phyloP scores from a whole-genome alignment of 2,888 invertebrate genomes.

The Helleia helle region DNA sequence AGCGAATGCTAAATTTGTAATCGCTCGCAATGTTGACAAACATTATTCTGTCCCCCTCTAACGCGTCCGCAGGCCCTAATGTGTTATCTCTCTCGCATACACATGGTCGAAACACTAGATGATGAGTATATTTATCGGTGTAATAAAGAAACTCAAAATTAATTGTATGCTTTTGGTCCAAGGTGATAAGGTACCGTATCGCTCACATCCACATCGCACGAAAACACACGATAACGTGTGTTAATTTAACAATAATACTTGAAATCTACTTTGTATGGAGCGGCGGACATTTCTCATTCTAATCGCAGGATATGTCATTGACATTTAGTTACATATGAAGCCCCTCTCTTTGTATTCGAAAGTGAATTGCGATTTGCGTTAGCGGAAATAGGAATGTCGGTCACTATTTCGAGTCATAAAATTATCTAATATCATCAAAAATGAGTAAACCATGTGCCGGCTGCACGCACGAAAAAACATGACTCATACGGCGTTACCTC shows the following conservation, averaged over 20 bases:
- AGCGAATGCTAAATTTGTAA: constrained; percentile 42
- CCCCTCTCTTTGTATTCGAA: too few species aligned
- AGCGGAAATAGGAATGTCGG: too few species aligned
- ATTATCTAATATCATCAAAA: too few species aligned
- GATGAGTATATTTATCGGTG: not conserved
- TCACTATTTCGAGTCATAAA: too few species aligned
- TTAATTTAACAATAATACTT: not conserved
- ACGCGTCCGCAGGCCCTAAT: constrained; percentile 11
- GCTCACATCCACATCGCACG: not conserved
- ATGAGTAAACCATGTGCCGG: too few species aligned
- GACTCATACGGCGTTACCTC: too few species aligned
- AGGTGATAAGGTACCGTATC: not conserved
- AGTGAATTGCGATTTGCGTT: too few species aligned
- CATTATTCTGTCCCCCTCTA: constrained; percentile 33
- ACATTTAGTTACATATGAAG: too few species aligned
- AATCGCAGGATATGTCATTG: too few species aligned
- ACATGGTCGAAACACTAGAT: constrained; percentile 15
- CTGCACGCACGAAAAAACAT: too few species aligned
- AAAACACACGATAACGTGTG: not conserved
- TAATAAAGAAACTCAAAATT: not conserved
- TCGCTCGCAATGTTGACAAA: constrained; percentile 48
- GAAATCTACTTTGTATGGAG: not conserved
- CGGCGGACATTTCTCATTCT: too few species aligned
- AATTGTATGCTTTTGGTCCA: not conserved
- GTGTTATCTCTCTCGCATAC: constrained; percentile 21